These are phyloP conservation scores for Eulithis testata DNA, from an alignment of 2,888 invertebrate genomes.

Conservation along the genomic window DNA sequence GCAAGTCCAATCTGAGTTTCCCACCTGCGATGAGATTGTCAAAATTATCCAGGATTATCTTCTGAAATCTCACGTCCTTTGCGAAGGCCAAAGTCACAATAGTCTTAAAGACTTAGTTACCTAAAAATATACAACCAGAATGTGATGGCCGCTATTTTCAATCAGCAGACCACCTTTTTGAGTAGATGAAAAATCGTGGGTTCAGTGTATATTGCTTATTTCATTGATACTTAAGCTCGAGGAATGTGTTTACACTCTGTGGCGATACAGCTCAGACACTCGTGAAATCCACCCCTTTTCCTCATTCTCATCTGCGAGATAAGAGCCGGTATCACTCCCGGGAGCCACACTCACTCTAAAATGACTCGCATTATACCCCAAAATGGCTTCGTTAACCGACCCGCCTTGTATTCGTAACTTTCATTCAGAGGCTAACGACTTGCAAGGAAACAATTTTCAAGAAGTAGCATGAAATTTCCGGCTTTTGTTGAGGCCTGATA, in stretches of 20 bases:
- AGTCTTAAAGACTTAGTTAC: neutral
- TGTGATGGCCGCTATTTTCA: neutral
- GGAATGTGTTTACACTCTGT: neutral
- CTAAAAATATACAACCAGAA: neutral
- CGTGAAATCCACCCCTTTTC: constrained; percentile 34
- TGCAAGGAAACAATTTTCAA: constrained; percentile 29
- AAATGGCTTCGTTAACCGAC: constrained; percentile 55
- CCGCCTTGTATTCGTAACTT: constrained; percentile 27
- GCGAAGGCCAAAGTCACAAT: constrained; percentile 23
- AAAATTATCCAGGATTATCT: constrained; percentile 35
- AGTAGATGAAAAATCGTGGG: neutral
- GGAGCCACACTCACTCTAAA: constrained; percentile 44
- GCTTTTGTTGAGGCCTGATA: constrained; percentile 3
- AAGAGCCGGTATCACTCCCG: constrained; percentile 34
- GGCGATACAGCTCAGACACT: constrained; percentile 6
- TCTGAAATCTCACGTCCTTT: constrained; percentile 26
- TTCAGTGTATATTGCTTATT: neutral
- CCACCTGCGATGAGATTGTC: constrained; percentile 35
- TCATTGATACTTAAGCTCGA: neutral
- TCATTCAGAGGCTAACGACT: constrained; percentile 30
- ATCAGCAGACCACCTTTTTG: neutral
- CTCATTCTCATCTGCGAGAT: constrained; percentile 23
- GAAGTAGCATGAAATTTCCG: constrained; percentile 16
- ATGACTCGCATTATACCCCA: constrained; percentile 55
- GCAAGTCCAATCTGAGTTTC: constrained; percentile 33